These are phyloP conservation scores for Amorpha juglandis DNA, from an alignment of 2,888 invertebrate genomes.

Conservation along the genomic window DNA sequence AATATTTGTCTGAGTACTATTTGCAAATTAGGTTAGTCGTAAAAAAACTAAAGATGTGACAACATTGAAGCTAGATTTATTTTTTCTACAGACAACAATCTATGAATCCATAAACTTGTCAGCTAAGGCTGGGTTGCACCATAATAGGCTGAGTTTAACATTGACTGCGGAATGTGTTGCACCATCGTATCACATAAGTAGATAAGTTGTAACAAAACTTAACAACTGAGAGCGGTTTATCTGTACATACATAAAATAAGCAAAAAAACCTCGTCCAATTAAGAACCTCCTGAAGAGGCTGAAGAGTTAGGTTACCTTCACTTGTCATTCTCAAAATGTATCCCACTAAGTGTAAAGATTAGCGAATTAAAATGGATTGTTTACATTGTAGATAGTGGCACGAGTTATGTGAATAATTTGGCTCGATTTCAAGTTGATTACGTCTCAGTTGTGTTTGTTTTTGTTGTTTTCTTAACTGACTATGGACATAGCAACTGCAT, in stretches of 20 bases:
- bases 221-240: too few relatives aligned
- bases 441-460: background rate
- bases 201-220: too few relatives aligned
- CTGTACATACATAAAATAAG: too few relatives aligned
- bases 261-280: too few relatives aligned
- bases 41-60: background rate
- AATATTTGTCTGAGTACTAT: background rate
- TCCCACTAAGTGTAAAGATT: background rate
- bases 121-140: too few relatives aligned
- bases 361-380: background rate
- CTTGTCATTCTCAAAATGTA: constrained; percentile 4
- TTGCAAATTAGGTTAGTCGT: background rate
- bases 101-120: too few relatives aligned
- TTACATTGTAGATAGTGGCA: background rate
- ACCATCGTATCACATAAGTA: too few relatives aligned
- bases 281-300: too few relatives aligned
- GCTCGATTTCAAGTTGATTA: constrained; percentile 3
- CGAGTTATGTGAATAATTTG: background rate
- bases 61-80: background rate
- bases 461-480: background rate
- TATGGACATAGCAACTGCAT: background rate
- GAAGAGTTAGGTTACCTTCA: background rate
- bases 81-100: background rate
- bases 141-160: too few relatives aligned
- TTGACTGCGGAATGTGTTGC: too few relatives aligned